Conservation (phyloP, 2,797 vertebrate genomes). For the Pyrocephalus nanus region DNA sequence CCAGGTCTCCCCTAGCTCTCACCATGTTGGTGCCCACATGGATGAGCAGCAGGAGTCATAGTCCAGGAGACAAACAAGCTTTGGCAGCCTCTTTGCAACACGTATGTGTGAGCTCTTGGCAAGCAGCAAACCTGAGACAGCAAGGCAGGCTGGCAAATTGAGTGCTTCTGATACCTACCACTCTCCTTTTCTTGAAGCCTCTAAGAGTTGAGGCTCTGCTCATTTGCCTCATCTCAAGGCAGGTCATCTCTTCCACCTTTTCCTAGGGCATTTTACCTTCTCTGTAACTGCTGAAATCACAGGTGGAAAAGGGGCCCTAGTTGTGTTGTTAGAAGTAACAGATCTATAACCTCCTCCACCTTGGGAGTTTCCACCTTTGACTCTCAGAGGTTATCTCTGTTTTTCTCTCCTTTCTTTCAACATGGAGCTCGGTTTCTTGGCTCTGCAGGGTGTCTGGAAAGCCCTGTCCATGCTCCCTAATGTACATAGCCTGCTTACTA, state of each 20-base stretch:
- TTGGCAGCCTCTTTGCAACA: neutral
- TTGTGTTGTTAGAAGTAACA: neutral
- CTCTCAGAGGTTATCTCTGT: neutral
- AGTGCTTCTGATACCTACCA: neutral
- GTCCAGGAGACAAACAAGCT: neutral
- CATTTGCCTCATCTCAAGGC: neutral
- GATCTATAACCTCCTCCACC: neutral
- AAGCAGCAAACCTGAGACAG: neutral
- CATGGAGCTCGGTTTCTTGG: neutral
- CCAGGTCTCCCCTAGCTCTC: neutral
- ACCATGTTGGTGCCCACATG: neutral
- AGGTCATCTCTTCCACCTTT: neutral
- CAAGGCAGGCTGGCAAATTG: neutral
- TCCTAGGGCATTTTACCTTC: neutral
- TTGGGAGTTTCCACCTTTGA: neutral
- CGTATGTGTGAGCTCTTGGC: accelerated
- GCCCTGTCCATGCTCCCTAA: neutral
- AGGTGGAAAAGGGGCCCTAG: neutral
- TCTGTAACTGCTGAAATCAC: neutral
- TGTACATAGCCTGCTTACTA: neutral
- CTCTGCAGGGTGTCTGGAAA: neutral
- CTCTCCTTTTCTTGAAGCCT: neutral
- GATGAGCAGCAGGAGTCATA: neutral
- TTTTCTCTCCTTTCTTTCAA: neutral
- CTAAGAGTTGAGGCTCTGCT: neutral